Conservation (phyloP, 30 jellyfish, hydroid and myxozoan species). For the Mastigias papua region DNA sequence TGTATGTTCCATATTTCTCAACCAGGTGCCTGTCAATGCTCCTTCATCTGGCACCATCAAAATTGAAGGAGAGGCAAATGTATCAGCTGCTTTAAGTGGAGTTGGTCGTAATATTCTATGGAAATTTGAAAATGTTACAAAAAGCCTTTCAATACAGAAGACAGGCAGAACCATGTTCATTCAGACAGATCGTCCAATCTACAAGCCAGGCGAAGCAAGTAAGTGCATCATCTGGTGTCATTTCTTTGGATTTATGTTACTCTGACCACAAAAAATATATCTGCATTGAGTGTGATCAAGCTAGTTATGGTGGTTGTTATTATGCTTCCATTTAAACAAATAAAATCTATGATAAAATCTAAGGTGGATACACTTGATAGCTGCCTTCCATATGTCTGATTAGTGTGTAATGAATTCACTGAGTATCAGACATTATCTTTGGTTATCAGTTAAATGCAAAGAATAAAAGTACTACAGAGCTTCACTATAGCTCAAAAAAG, state of each 20-base stretch:
- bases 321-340: too few relatives aligned
- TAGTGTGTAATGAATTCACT: too few relatives aligned
- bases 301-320: too few relatives aligned
- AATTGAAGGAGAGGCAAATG: constrained; percentile 47
- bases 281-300: too few relatives aligned
- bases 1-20: not conserved
- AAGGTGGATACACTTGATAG: too few relatives aligned
- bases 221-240: constrained; percentile 16
- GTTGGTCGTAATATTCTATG: constrained; percentile 15
- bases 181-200: constrained; percentile 95
- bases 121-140: constrained; percentile 49
- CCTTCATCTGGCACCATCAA: constrained; percentile 29
- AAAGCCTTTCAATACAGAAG: constrained; percentile 27
- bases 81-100: constrained; percentile 30
- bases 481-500: too few relatives aligned
- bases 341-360: too few relatives aligned
- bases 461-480: too few relatives aligned
- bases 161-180: constrained; percentile 62
- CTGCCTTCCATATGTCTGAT: too few relatives aligned
- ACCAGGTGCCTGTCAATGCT: constrained; percentile 44
- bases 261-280: too few relatives aligned
- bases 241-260: not conserved
- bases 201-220: constrained; percentile 98
- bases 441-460: too few relatives aligned
- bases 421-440: too few relatives aligned